Evolutionary conservation across 2,888 invertebrate genomes (phyloP).

Genomic region (Andrena bucephala): DNA sequence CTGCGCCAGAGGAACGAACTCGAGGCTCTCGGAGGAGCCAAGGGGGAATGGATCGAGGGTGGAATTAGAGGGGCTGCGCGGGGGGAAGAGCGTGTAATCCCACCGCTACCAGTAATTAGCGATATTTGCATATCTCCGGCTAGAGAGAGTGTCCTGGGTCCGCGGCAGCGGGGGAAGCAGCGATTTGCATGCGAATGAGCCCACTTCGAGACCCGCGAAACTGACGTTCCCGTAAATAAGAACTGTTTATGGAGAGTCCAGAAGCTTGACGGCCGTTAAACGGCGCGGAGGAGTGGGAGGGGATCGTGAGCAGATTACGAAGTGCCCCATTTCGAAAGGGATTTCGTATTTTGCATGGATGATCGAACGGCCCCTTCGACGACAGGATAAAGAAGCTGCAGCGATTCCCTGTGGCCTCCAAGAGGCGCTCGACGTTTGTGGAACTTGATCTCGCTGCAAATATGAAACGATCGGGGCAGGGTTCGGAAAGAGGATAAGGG

Average conservation of each 20-base stretch:
- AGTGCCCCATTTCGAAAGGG: constrained; percentile 22
- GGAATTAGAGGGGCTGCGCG: constrained; percentile 31
- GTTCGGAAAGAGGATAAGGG: constrained; percentile 15
- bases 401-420: too few species aligned
- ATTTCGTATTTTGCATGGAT: background rate
- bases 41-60: constrained; percentile 14
- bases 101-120: constrained; percentile 82
- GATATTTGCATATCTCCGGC: constrained; percentile 83
- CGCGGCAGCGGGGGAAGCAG: constrained; percentile 58
- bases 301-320: constrained; percentile 44
- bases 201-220: constrained; percentile 73
- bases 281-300: background rate
- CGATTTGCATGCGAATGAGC: constrained; percentile 83
- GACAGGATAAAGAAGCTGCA: background rate
- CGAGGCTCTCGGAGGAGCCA: constrained; percentile 9
- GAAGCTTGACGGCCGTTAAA: constrained; percentile 23
- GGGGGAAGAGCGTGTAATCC: constrained; percentile 76
- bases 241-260: constrained; percentile 76
- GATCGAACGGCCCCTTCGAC: background rate
- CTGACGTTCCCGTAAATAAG: constrained; percentile 79
- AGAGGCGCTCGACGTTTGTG: background rate
- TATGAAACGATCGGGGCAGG: constrained; percentile 22
- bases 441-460: background rate
- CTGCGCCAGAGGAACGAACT: background rate
- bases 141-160: constrained; percentile 62